Percentiles rank a stretch among this genome's conserved stretches.
Conservation (phyloP, 2,797 vertebrate species). For the Peromyscus melanophrys region DNA sequence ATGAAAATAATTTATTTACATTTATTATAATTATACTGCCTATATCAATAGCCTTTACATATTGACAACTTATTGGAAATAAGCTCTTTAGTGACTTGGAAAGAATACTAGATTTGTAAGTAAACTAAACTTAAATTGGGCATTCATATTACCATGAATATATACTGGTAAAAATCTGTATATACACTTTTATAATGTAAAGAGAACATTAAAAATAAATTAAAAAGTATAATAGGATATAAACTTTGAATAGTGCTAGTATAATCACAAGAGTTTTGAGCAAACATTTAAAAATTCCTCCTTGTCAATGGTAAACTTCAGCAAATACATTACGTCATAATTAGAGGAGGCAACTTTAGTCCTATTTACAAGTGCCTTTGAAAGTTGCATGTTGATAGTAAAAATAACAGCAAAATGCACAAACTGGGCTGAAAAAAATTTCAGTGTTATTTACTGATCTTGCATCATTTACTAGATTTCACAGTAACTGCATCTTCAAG, state of each 20-base stretch:
- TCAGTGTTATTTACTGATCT: slow-evolving; percentile 21
- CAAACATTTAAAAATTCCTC: slow-evolving; percentile 53
- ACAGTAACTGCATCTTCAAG: slow-evolving; percentile 30
- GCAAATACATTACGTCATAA: slow-evolving; percentile 26
- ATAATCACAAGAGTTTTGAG: slow-evolving; percentile 22
- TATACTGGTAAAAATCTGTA: slow-evolving; percentile 12
- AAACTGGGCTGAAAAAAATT: slow-evolving; percentile 43
- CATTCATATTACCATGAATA: not conserved
- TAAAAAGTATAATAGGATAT: not conserved
- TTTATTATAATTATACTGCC: slow-evolving; percentile 4
- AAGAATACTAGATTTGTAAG: slow-evolving; percentile 59
- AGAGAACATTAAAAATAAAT: slow-evolving; percentile 39
- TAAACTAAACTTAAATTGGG: slow-evolving; percentile 52
- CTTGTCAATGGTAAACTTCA: slow-evolving; percentile 52
- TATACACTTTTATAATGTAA: not conserved
- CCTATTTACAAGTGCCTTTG: slow-evolving; percentile 12
- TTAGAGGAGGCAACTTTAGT: slow-evolving; percentile 44
- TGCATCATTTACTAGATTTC: slow-evolving; percentile 26
- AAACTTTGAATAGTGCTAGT: slow-evolving; percentile 35
- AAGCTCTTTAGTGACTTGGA: slow-evolving; percentile 52
- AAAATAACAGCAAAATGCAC: slow-evolving; percentile 32
- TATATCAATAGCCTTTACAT: slow-evolving; percentile 54
- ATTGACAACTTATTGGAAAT: slow-evolving; percentile 33
- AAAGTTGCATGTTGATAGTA: not conserved
- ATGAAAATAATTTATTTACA: not conserved